A percentile compares a stretch with the other conserved stretches of the same genome.
These are phyloP conservation scores for Zele albiditarsus DNA, from an alignment of 2,888 invertebrate species.

Conservation along the genomic window DNA sequence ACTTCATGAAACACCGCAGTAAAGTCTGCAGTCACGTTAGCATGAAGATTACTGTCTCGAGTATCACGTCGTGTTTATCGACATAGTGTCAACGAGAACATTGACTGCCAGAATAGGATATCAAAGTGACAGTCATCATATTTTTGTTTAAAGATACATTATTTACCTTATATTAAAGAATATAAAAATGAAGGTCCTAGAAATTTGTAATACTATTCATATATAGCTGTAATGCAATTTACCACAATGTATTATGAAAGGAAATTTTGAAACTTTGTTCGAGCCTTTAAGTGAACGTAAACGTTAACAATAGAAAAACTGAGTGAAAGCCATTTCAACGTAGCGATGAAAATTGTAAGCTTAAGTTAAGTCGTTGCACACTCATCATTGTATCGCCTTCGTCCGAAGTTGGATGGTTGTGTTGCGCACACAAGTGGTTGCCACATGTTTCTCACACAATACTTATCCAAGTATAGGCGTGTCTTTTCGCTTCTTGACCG, in stretches of 20 bases:
- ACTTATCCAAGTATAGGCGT: conserved; percentile 4
- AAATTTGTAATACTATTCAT: neutral
- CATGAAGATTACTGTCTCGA: neutral
- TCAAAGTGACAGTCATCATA: neutral
- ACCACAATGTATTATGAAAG: neutral
- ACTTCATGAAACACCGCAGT: neutral
- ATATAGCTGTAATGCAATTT: neutral
- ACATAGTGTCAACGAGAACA: neutral
- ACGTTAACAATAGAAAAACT: neutral
- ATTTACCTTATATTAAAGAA: neutral
- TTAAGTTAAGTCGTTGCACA: conserved; percentile 1
- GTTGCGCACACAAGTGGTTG: conserved; percentile 38
- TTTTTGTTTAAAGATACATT: neutral
- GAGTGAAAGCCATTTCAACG: conserved; percentile 6
- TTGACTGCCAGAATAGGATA: neutral
- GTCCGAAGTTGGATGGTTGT: conserved; percentile 8
- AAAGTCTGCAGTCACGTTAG: neutral
- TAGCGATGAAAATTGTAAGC: neutral
- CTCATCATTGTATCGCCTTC: conserved; percentile 10
- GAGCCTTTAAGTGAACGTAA: neutral
- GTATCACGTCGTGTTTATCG: neutral
- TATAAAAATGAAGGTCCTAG: neutral
- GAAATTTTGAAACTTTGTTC: neutral
- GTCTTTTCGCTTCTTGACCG: conserved; percentile 37
- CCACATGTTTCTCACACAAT: conserved; percentile 37